phyloP scores from a whole-genome alignment of 2,888 invertebrate species.

The Latrodectus elegans region DNA sequence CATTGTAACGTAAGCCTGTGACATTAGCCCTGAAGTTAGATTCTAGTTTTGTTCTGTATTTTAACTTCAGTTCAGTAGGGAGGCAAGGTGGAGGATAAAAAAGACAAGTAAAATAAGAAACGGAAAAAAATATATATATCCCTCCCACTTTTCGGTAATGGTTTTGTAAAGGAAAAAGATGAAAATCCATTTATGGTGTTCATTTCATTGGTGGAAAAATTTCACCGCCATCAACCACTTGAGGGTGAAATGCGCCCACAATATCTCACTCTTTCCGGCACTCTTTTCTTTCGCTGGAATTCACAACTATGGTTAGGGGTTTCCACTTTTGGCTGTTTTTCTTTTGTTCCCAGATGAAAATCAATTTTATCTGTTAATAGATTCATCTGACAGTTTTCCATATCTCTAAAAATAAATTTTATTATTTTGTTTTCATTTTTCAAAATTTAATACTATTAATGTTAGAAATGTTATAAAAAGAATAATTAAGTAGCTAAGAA shows the following conservation, averaged over 20 bases:
- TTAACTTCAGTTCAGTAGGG: no score
- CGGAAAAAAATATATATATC: background rate
- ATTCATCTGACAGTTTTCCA: no score
- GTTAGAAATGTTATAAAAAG: no score
- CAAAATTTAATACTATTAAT: no score
- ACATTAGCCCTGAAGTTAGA: no score
- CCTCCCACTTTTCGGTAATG: slow-evolving; percentile 3
- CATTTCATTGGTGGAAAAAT: slow-evolving; percentile 40
- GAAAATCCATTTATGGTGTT: slow-evolving; percentile 57
- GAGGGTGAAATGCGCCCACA: slow-evolving; percentile 50
- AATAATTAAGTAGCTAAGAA: no score
- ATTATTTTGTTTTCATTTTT: no score
- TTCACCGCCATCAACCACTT: slow-evolving; percentile 48
- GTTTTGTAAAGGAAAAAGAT: slow-evolving; percentile 24
- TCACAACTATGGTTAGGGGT: background rate
- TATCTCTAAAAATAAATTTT: no score
- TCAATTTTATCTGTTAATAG: no score
- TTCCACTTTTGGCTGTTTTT: slow-evolving; percentile 19
- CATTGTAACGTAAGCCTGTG: no score
- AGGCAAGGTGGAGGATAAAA: background rate
- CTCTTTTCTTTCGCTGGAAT: slow-evolving; percentile 33
- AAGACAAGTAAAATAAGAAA: slow-evolving; percentile 10
- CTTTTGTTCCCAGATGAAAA: background rate
- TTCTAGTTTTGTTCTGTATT: no score
- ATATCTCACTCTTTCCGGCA: slow-evolving; percentile 32